phyloP scores from a whole-genome alignment of 1,140 invertebrate genomes.

The Bombus terrestris region DNA sequence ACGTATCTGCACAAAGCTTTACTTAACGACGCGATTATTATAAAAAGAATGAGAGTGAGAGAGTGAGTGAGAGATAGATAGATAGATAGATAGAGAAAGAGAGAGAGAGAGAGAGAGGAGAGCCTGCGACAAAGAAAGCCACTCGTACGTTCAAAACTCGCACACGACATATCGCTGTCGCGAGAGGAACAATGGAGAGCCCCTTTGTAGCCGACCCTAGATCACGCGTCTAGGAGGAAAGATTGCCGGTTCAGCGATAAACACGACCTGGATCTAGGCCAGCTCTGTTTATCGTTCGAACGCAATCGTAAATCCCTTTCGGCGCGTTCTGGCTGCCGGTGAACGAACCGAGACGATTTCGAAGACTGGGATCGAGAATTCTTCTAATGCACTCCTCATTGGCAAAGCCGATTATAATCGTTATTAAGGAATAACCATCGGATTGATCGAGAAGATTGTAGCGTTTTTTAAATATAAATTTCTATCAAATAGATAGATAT shows the following conservation, averaged over 20 bases:
- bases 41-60: not conserved
- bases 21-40: conserved; percentile 23
- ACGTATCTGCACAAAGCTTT: conserved; percentile 36
- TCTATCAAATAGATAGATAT: too few relatives aligned
- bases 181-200: conserved; percentile 50
- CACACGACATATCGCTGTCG: conserved; percentile 46
- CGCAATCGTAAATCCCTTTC: conserved; percentile 58
- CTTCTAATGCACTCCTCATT: not conserved
- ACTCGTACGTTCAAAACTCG: conserved; percentile 43
- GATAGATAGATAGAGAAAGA: not conserved
- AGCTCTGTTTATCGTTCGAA: conserved; percentile 61
- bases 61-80: too few relatives aligned
- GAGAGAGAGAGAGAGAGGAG: not conserved
- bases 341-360: conserved; percentile 11
- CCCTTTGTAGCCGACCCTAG: conserved; percentile 51
- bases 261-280: conserved; percentile 60
- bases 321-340: conserved; percentile 22
- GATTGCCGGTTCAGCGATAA: conserved; percentile 62
- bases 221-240: conserved; percentile 50
- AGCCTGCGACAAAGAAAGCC: conserved; percentile 38
- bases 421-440: not conserved
- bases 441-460: too few relatives aligned
- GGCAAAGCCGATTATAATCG: not conserved
- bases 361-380: not conserved
- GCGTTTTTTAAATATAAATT: too few relatives aligned